phyloP scores from a whole-genome alignment of 1,140 invertebrate species.

The Whitmania pigra region DNA sequence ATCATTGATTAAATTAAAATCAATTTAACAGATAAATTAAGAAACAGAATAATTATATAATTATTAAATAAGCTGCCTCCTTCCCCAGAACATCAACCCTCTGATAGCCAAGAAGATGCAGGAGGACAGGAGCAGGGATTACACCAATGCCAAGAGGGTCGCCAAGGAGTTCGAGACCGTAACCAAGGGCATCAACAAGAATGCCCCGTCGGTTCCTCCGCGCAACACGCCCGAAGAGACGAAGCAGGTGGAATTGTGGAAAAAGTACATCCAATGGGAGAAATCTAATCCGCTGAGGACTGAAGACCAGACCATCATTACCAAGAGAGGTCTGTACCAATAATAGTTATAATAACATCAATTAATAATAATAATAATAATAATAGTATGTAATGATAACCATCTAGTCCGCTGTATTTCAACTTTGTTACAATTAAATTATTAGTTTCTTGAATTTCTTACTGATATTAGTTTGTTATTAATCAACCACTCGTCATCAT shows the following conservation, averaged over 20 bases:
- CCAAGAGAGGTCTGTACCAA: slow-evolving; percentile 53
- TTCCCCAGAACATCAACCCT: slow-evolving; percentile 86
- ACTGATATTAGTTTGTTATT: background rate
- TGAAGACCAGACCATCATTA: slow-evolving; percentile 83
- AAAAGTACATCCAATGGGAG: slow-evolving; percentile 96
- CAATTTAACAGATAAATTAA: too few species aligned
- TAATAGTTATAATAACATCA: background rate
- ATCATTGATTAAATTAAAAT: too few species aligned
- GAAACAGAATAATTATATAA: too few species aligned
- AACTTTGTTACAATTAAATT: too few species aligned
- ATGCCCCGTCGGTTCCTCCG: slow-evolving; percentile 82
- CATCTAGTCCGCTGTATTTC: too few species aligned
- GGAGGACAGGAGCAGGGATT: slow-evolving; percentile 76
- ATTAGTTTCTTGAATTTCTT: background rate
- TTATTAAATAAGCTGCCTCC: slow-evolving; percentile 34
- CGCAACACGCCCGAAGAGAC: slow-evolving; percentile 74
- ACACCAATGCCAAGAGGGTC: slow-evolving; percentile 92
- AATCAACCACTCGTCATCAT: background rate
- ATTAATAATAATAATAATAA: too few species aligned
- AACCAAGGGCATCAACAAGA: slow-evolving; percentile 83
- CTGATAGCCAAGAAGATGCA: slow-evolving; percentile 91
- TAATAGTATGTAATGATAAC: too few species aligned
- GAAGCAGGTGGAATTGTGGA: slow-evolving; percentile 96
- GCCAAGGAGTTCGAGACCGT: slow-evolving; percentile 89
- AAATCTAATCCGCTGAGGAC: slow-evolving; percentile 86